Percentiles rank a stretch among this genome's conserved stretches.
phyloP scores from a whole-genome alignment of 1,140 invertebrate genomes.

The Solen grandis region DNA sequence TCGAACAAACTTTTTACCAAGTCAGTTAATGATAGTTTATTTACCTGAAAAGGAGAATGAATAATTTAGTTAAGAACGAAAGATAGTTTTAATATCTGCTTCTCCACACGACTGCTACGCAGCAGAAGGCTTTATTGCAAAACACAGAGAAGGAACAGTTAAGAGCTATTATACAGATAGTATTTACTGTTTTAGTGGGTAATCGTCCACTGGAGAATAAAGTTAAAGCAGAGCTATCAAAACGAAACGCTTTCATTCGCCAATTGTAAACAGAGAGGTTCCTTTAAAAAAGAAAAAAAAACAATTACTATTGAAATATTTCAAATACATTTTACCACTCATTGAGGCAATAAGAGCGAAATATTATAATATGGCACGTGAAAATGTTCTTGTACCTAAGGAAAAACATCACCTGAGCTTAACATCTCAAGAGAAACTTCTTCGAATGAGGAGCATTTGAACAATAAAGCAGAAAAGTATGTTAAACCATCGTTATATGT shows the following conservation, averaged over 20 bases:
- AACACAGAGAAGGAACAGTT: not conserved
- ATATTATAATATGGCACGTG: slow-evolving; percentile 22
- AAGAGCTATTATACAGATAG: not conserved
- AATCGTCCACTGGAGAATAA: not conserved
- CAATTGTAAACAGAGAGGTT: not conserved
- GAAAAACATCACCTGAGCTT: not conserved
- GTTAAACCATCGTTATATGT: slow-evolving; percentile 29
- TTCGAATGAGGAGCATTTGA: not conserved
- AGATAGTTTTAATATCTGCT: not conserved
- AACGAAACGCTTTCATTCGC: not conserved
- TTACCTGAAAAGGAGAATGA: not conserved
- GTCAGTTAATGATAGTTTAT: not conserved
- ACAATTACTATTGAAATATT: slow-evolving; percentile 24
- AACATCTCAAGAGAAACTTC: not conserved
- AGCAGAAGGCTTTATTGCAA: not conserved
- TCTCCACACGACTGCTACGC: not conserved
- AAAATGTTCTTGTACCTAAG: slow-evolving; percentile 18
- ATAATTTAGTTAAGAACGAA: not conserved
- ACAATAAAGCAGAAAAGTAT: not conserved
- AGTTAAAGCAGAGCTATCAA: not conserved
- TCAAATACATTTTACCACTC: slow-evolving; percentile 38
- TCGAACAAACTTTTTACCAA: not conserved
- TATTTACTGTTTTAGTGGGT: not conserved
- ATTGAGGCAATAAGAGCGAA: slow-evolving; percentile 11
- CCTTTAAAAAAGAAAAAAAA: not conserved